Evolutionary conservation across 2,888 invertebrate genomes (phyloP), one percentile per base, ranked within the genome.

Genomic region (Gisinianus flammeolus): DNA sequence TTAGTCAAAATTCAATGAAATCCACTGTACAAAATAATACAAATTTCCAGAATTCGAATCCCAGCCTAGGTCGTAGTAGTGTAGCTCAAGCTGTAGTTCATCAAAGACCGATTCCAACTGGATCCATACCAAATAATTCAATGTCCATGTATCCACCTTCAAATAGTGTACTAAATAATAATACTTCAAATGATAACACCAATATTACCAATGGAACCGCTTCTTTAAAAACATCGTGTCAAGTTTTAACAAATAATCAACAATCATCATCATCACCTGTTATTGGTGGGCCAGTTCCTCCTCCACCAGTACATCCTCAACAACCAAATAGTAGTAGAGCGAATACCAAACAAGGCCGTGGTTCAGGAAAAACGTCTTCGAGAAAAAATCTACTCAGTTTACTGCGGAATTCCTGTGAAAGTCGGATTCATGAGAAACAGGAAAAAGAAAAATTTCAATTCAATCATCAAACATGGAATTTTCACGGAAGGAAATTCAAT

Each of bases 391-490:
- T 85, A 5, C 78, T 85, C 5, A 82, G 80, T 69, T 79, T 83
- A 73, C 75, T 84, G 0, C 70, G 83, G n/a, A 81, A 82, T 66
- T 81, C 83, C 0, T 81, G 83, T 26, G 83, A 83, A 66, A 83
- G 76, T 64, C 67, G 83, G 30, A 83, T 85, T 44, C 80, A 80
- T 30, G 83, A 83, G 67, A 85, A 83, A 70, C 81, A 82, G 52
- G 84, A 83, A 67, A 83, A 83, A 70, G 84, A 83, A 69, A 84
- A 85, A 66, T 83, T 83, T 72, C 84, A 84, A 58, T 85, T 85
- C 68, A 83, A 83, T 80, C 84, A 85, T 54, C 84, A 85, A 79
- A 85, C 84, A n/a, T 85, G 84, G 84, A 85, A 83, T 76, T 85
- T 85, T 76, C 83, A 83, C 62, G 83, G 83, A 33, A 81, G 81